Evolutionary conservation across 2,797 vertebrate species (phyloP), one percentile per base, ranked within the genome.

Genomic region (Gymnoscopelus braueri): DNA sequence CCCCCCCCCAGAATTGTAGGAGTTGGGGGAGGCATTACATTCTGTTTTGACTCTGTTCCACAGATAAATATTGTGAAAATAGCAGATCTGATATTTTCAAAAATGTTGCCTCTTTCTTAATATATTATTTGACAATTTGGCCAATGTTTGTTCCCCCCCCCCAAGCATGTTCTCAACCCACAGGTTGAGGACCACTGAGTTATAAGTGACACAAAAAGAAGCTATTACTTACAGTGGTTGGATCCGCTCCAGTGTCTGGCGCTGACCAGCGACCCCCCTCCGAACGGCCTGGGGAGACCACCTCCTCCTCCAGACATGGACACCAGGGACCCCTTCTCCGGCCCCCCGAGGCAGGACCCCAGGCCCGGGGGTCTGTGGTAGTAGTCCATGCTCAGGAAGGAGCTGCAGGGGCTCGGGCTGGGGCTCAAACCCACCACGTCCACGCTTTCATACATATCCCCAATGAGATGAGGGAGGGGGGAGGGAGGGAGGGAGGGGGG

Each of bases 361-460:
- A 91, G 82, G 60, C 90, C 90, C 47, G 90, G 88, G 23, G 86
- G 77, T 77, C 85, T 61, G 86, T 91, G 90, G 83, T 91, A 91
- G 84, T 90, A 91, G 87, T 91, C 90, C 90, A 88, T 88, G 78
- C 87, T 63, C 15, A 91, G 81, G 2, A 91, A 91, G 0, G 88
- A 87, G 69, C 87, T 83, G 50, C 70, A 78, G 7, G 89, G 88
- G 74, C 88, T 89, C 59, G 88, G 32, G 23, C 63, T 65, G 35
- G 63, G 88, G 73, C 85, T 87, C 44, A 88, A 67, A 77, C 79
- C 85, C 85, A 87, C 90, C 4, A 87, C 87, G 58, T 91, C 90
- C 80, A 88, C 86, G 72, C 86, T 89, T 56, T 89, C 90, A 61
- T 90, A 91, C 90, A 91, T 91, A 19, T 19, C 19, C 82, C 78